Percentiles rank a stretch among this genome's conserved stretches.
Evolutionary conservation across 2,888 invertebrate species (phyloP).

Genomic region (Aporophyla nigra): DNA sequence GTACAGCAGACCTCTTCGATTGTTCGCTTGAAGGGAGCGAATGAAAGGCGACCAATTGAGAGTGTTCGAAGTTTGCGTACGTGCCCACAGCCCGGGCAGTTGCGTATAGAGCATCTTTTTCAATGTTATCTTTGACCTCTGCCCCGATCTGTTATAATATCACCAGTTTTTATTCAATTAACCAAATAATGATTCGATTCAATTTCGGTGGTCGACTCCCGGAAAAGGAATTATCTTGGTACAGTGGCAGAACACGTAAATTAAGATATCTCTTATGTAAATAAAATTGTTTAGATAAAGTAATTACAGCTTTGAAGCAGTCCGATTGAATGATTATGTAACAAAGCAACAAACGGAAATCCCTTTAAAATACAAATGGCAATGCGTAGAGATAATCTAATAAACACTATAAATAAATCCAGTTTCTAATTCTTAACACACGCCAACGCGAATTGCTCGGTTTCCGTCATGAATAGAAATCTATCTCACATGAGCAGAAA

Average conservation of each 20-base stretch:
- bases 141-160: slow-evolving; percentile 69
- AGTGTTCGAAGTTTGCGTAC: slow-evolving; percentile 69
- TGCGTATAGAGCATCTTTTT: slow-evolving; percentile 60
- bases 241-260: slow-evolving; percentile 60
- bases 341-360: slow-evolving; percentile 4
- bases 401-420: slow-evolving; percentile 35
- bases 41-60: slow-evolving; percentile 70
- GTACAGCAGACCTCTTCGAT: slow-evolving; percentile 53
- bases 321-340: slow-evolving; percentile 26
- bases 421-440: slow-evolving; percentile 51
- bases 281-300: slow-evolving; percentile 42
- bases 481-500: slow-evolving; percentile 75
- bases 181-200: slow-evolving; percentile 67
- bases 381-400: slow-evolving; percentile 10
- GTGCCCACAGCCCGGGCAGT: slow-evolving; percentile 59
- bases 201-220: slow-evolving; percentile 67
- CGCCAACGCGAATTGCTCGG: slow-evolving; percentile 56
- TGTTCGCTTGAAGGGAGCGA: slow-evolving; percentile 58
- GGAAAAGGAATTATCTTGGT: slow-evolving; percentile 64
- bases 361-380: slow-evolving; percentile 10
- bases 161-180: slow-evolving; percentile 74
- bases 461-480: slow-evolving; percentile 68
- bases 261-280: slow-evolving; percentile 51
- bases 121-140: slow-evolving; percentile 65
- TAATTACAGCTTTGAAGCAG: slow-evolving; percentile 21